Conservation (phyloP, 2,888 invertebrate genomes). For the Drosophila yooni region DNA sequence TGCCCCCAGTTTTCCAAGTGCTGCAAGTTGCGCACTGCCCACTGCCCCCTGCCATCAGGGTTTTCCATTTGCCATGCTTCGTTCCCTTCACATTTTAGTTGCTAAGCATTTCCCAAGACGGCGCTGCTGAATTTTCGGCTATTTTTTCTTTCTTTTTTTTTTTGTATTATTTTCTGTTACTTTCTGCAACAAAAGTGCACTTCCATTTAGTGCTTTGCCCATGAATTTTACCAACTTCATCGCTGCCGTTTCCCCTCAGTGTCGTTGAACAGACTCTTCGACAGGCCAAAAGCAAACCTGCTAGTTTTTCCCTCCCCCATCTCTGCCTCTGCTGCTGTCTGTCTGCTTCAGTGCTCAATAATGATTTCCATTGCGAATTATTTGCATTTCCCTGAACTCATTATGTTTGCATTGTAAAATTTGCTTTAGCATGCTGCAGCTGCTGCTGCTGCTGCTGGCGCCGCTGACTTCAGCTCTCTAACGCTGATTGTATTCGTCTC, state of each 20-base stretch:
- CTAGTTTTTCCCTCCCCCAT: background rate
- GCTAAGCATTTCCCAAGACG: slow-evolving; percentile 32
- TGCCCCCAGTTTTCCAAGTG: background rate
- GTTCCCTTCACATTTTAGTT: slow-evolving; percentile 17
- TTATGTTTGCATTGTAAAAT: slow-evolving; percentile 71
- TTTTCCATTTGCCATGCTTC: slow-evolving; percentile 32
- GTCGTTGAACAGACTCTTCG: background rate
- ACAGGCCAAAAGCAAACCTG: background rate
- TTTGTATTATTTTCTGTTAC: background rate
- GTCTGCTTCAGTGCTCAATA: slow-evolving; percentile 70
- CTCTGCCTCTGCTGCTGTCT: slow-evolving; percentile 10
- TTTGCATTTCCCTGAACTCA: slow-evolving; percentile 75
- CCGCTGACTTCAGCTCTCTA: slow-evolving; percentile 5
- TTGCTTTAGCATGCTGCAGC: slow-evolving; percentile 16
- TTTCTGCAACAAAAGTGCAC: slow-evolving; percentile 40
- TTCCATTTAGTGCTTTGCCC: slow-evolving; percentile 40
- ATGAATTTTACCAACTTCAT: slow-evolving; percentile 39
- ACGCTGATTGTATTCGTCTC: slow-evolving; percentile 5
- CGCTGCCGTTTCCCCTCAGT: background rate
- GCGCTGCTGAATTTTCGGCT: slow-evolving; percentile 10
- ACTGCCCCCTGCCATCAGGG: slow-evolving; percentile 14
- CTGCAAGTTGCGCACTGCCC: background rate
- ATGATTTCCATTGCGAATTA: slow-evolving; percentile 74
- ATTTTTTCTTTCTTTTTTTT: background rate
- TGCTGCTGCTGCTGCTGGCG: slow-evolving; percentile 19